A percentile compares a stretch with the other conserved stretches of the same genome.
Evolutionary conservation across 2,888 invertebrate genomes (phyloP).

Genomic region (Eledona agricola): DNA sequence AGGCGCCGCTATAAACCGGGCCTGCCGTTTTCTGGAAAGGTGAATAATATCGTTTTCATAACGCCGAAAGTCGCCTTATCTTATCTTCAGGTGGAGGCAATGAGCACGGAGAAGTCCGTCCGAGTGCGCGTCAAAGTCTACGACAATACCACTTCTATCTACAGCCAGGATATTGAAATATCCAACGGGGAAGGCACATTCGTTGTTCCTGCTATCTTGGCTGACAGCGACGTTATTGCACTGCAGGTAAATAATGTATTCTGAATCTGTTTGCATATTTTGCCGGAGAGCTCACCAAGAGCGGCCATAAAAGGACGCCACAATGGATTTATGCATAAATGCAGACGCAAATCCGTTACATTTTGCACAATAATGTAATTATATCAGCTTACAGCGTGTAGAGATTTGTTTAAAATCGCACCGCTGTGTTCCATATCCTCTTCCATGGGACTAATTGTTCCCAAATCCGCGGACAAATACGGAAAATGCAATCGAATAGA

Average conservation of each 20-base stretch:
- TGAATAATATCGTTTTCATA: constrained; percentile 47
- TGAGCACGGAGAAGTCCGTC: constrained; percentile 73
- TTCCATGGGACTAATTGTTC: no score
- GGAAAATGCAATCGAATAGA: constrained; percentile 12
- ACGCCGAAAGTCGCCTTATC: constrained; percentile 16
- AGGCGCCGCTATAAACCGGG: constrained; percentile 72
- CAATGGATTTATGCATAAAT: constrained; percentile 2
- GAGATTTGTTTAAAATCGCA: no score
- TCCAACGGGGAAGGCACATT: constrained; percentile 72
- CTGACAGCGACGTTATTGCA: constrained; percentile 72
- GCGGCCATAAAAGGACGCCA: background rate
- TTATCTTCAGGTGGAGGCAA: constrained; percentile 69
- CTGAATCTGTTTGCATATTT: constrained; percentile 5
- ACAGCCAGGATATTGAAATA: constrained; percentile 76
- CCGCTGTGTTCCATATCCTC: no score
- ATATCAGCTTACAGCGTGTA: no score
- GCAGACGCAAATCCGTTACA: no score
- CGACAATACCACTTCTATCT: constrained; percentile 73
- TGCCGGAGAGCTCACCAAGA: background rate
- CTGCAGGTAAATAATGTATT: constrained; percentile 65
- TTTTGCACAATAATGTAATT: no score
- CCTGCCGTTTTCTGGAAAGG: constrained; percentile 72
- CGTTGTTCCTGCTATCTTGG: constrained; percentile 74
- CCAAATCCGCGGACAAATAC: no score
- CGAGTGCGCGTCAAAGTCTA: constrained; percentile 73